phyloP scores from a whole-genome alignment of 2,113 vertebrate species.

The Lathamus discolor region DNA sequence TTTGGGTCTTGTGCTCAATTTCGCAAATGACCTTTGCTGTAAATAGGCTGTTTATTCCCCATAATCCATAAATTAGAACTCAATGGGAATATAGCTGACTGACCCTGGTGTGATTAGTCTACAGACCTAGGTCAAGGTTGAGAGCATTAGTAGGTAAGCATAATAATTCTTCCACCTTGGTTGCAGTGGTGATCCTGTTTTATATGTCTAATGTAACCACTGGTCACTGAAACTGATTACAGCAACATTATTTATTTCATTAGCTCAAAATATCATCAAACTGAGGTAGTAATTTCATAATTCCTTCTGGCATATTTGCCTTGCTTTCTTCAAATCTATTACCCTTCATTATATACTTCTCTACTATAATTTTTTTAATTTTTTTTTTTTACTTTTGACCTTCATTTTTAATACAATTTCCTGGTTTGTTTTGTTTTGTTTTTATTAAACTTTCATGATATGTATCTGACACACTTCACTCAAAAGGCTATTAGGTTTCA shows the following conservation, averaged over 20 bases:
- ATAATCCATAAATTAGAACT: slow-evolving; percentile 56
- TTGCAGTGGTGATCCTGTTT: neutral
- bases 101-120: neutral
- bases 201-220: neutral
- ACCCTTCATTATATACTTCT: neutral
- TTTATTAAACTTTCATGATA: neutral
- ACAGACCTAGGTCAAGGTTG: slow-evolving; percentile 22
- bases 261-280: slow-evolving; percentile 2
- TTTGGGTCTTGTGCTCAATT: slow-evolving; percentile 21
- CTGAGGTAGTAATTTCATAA: neutral
- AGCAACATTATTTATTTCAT: neutral
- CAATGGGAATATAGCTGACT: neutral
- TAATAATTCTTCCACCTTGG: neutral
- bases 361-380: neutral
- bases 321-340: neutral
- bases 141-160: slow-evolving; percentile 25
- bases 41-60: slow-evolving; percentile 27
- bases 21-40: neutral
- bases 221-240: neutral
- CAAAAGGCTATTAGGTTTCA: neutral
- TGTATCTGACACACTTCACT: neutral
- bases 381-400: neutral
- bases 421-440: neutral
- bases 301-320: neutral
- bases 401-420: neutral